Base-by-base conservation (phyloP, 2,888 invertebrate genomes). In the Geotrupes spiniger region DNA sequence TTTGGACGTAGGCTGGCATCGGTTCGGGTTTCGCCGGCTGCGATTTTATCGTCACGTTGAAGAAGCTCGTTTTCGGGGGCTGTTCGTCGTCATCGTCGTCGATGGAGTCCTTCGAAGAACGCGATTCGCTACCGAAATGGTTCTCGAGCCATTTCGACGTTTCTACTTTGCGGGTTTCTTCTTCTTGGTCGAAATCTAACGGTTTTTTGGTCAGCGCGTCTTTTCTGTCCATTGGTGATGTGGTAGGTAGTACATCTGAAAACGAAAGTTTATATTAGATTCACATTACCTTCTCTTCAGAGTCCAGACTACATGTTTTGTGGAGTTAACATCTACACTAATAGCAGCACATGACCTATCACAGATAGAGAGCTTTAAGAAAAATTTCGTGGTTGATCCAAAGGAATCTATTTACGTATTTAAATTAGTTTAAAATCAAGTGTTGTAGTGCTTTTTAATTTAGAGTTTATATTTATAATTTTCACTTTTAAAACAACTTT, bases 71-170 rank as follows among this genome's bases (percentile, higher is more conserved):
- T 58, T 85, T 85, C 6, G 81, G 79, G 66, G 79, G 78, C 69
- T 78, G 69, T 9, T 76, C 84, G 63, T 78, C 82, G 63, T 78
- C 82, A 57, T 84, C 84, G 54, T 81, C 80, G 5, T 84, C 81
- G 43, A 83, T 76, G 8, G 87, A 87, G 57, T 83, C 83, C 59
- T 82, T 82, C 0, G 89, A 89, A 0, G 88, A 87, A 9, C 84
- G 81, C 1, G 89, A 89, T 54, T 90, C 90, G 68, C 89, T 89
- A 41, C 92, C 92, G 66, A 93, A 92, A 70, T 93, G 92, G 64
- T 88, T 87, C 65, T 92, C 92, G 43, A 92, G 77, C 92, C 92
- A 92, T 74, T 91, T 91, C 54, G 89, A 90, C 0, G 92, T 92
- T 75, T 92, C 92, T 57, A 87, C 85, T 72, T 92, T 92, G 51